phyloP scores from a whole-genome alignment of 2,888 invertebrate species.

The Sialis fuliginosa region DNA sequence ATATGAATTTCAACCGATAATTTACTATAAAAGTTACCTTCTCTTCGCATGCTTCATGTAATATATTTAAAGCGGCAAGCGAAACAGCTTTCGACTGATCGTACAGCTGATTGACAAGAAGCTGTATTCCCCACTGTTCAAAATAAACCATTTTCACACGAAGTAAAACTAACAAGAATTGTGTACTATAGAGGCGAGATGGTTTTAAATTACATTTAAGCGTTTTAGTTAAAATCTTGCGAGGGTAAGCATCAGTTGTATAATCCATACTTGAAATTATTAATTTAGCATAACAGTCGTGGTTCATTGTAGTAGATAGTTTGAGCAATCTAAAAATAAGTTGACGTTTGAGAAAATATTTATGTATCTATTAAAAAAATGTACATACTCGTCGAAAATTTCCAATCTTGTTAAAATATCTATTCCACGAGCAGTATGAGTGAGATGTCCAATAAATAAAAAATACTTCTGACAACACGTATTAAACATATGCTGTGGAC shows the following conservation, averaged over 20 bases:
- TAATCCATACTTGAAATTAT: slow-evolving; percentile 87
- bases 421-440: slow-evolving; percentile 49
- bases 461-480: slow-evolving; percentile 92
- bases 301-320: slow-evolving; percentile 63
- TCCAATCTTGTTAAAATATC: slow-evolving; percentile 54
- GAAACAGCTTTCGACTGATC: slow-evolving; percentile 70
- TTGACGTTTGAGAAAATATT: not conserved
- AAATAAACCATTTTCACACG: slow-evolving; percentile 58
- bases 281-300: slow-evolving; percentile 85
- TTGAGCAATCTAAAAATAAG: slow-evolving; percentile 49
- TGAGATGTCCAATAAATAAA: slow-evolving; percentile 76
- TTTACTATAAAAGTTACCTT: slow-evolving; percentile 34
- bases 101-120: slow-evolving; percentile 68
- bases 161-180: slow-evolving; percentile 73
- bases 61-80: slow-evolving; percentile 58
- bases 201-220: slow-evolving; percentile 37
- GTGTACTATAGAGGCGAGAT: slow-evolving; percentile 73
- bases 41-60: slow-evolving; percentile 88
- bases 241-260: slow-evolving; percentile 49
- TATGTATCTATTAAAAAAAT: not conserved
- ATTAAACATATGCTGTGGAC: slow-evolving; percentile 72
- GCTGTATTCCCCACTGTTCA: slow-evolving; percentile 71
- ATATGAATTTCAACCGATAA: not conserved
- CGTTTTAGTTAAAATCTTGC: slow-evolving; percentile 43
- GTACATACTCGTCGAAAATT: slow-evolving; percentile 53